Conservation (phyloP, 2,113 vertebrate genomes). For the Nyctereutes procyonoides region DNA sequence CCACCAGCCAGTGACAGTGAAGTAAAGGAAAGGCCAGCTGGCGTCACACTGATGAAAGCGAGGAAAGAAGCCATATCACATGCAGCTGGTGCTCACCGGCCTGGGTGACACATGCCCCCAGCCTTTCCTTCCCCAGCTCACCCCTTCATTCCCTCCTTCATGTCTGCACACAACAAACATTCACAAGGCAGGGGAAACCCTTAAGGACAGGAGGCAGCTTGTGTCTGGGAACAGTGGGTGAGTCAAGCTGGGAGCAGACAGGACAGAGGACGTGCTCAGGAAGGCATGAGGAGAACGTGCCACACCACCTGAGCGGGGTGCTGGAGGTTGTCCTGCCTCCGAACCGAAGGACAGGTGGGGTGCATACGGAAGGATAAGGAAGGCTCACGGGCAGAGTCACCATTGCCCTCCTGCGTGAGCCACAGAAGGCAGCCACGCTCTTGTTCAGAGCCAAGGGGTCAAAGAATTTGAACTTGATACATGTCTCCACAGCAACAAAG, state of each 20-base stretch:
- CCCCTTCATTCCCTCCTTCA: fast-evolving
- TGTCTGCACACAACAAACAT: neutral
- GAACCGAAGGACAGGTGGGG: fast-evolving
- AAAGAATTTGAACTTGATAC: neutral
- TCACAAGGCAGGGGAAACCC: too few species aligned
- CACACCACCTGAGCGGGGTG: fast-evolving
- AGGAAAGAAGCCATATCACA: fast-evolving
- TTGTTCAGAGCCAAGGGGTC: too few species aligned
- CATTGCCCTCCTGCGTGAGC: fast-evolving
- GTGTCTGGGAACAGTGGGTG: fast-evolving
- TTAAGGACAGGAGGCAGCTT: neutral
- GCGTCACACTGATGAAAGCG: fast-evolving
- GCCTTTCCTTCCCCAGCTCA: neutral
- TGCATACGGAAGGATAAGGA: too few species aligned
- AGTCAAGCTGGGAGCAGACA: neutral
- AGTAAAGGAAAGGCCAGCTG: neutral
- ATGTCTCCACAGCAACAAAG: neutral
- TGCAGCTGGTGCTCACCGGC: fast-evolving
- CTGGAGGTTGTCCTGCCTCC: neutral
- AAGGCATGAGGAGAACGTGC: fast-evolving
- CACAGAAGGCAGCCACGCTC: neutral
- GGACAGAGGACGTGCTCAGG: neutral
- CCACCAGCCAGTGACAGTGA: fast-evolving
- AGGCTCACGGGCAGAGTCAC: fast-evolving
- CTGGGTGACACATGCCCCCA: fast-evolving